A percentile compares a stretch with the other conserved stretches of the same genome.
Evolutionary conservation across 2,797 vertebrate species (phyloP).

Genomic region (Hippoglossus hippoglossus): DNA sequence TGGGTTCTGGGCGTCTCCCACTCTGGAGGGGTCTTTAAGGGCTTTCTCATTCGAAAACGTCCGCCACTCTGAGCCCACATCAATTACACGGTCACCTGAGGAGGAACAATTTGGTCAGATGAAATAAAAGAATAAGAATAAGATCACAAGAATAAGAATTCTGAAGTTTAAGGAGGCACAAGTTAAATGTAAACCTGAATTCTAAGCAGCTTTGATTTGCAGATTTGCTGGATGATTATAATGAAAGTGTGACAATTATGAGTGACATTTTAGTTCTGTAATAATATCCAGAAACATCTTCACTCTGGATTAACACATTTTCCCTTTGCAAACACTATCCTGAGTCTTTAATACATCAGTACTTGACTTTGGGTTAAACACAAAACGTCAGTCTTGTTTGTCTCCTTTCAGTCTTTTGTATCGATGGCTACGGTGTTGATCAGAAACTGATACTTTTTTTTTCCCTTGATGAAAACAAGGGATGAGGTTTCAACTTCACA

Average conservation of each 20-base stretch:
- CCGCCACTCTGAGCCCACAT: conserved; percentile 98
- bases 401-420: background rate
- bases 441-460: no score
- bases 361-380: background rate
- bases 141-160: background rate
- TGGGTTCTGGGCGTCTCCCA: conserved; percentile 97
- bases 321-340: background rate
- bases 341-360: no score
- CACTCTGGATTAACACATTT: background rate
- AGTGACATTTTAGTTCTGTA: background rate
- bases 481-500: background rate
- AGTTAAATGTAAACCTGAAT: background rate
- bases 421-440: background rate
- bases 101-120: background rate
- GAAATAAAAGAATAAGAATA: background rate
- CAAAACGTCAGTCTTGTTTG: background rate
- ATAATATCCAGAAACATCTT: no score
- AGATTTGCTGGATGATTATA: background rate
- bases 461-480: background rate
- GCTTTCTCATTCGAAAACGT: conserved; percentile 99
- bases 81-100: conserved; percentile 96
- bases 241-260: no score
- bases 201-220: background rate
- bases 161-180: background rate
- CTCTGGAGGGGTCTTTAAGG: conserved; percentile 98